Conservation (phyloP, 2,888 invertebrate species). For the Campoplex nolae region DNA sequence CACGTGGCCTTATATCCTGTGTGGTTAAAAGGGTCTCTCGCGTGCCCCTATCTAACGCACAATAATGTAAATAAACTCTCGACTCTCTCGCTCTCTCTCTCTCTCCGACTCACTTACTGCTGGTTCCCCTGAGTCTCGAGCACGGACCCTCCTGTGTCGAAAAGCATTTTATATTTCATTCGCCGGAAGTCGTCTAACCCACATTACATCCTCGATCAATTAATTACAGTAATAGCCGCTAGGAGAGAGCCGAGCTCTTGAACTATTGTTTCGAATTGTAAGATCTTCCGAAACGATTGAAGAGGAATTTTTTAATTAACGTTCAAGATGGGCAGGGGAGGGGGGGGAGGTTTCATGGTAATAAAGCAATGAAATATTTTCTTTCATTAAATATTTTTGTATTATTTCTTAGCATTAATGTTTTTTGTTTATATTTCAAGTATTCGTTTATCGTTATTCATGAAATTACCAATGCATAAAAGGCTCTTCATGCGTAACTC, state of each 20-base stretch:
- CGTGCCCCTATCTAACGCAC: slow-evolving; percentile 34
- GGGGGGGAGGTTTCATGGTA: background rate
- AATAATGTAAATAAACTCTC: slow-evolving; percentile 33
- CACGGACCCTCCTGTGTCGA: background rate
- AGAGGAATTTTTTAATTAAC: slow-evolving; percentile 17
- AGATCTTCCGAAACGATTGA: slow-evolving; percentile 22
- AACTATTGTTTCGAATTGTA: background rate
- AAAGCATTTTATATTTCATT: slow-evolving; percentile 3
- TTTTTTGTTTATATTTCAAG: background rate
- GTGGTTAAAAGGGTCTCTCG: slow-evolving; percentile 43
- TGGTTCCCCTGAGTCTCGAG: background rate
- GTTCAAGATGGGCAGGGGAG: background rate
- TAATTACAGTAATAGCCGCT: slow-evolving; percentile 11
- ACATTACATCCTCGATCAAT: slow-evolving; percentile 24
- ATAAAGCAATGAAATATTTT: background rate
- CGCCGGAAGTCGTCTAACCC: slow-evolving; percentile 40
- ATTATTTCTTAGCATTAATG: background rate
- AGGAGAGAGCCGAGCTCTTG: background rate
- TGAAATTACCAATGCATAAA: slow-evolving; percentile 9
- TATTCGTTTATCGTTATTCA: slow-evolving; percentile 8
- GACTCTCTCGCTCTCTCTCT: background rate
- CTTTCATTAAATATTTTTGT: background rate
- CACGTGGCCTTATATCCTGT: slow-evolving; percentile 60
- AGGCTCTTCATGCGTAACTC: slow-evolving; percentile 20
- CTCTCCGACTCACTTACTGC: background rate